A percentile compares a stretch with the other conserved stretches of the same genome.
Conservation (phyloP, 2,113 vertebrate genomes). For the Paracanthobrama guichenoti region DNA sequence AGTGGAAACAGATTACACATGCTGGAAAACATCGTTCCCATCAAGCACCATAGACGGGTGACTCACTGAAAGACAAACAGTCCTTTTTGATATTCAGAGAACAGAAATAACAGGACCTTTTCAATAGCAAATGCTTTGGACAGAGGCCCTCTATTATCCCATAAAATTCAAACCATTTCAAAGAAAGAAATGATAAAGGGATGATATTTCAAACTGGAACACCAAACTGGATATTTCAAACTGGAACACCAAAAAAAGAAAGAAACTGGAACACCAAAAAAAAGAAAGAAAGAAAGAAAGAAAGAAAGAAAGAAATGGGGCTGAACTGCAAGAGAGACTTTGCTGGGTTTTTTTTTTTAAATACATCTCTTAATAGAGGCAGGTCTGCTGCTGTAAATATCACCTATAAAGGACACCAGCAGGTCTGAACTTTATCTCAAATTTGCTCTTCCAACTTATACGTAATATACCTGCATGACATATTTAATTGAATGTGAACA, state of each 20-base stretch:
- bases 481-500: background rate
- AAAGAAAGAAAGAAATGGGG: background rate
- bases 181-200: background rate
- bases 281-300: too few species aligned
- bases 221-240: slow-evolving; percentile 3
- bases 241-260: background rate
- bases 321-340: background rate
- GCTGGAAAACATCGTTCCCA: background rate
- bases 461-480: background rate
- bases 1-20: background rate
- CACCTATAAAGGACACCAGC: slow-evolving; percentile 18
- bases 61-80: slow-evolving; percentile 9
- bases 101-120: background rate
- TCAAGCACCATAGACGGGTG: background rate
- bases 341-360: slow-evolving; percentile 2
- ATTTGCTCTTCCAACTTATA: background rate
- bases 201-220: slow-evolving; percentile 10
- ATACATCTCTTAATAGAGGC: slow-evolving; percentile 2
- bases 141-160: background rate
- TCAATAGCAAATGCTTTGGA: background rate
- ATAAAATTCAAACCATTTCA: slow-evolving; percentile 2
- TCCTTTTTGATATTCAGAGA: background rate
- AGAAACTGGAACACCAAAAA: background rate
- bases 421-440: background rate
- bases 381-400: slow-evolving; percentile 26